phyloP scores from a whole-genome alignment of 35 echinoderm and acorn worm genomes.

The Patiria miniata region DNA sequence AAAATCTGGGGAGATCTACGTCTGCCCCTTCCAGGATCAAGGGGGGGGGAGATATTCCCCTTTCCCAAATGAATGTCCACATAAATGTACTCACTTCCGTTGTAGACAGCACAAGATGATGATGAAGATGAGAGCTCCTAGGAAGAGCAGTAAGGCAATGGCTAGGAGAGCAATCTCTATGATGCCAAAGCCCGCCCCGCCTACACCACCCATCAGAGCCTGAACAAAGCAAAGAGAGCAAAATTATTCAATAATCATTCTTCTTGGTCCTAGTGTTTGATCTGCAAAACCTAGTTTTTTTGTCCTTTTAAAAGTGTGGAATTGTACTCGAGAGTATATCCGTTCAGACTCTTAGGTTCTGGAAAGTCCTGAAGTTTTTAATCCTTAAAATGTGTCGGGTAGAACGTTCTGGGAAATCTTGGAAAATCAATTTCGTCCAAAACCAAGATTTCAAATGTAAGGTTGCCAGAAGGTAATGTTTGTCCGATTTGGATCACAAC shows the following conservation, averaged over 20 bases:
- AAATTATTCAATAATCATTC: background rate
- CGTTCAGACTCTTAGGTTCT: no score
- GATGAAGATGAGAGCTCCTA: constrained; percentile 81
- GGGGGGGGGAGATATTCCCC: background rate
- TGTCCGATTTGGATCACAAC: no score
- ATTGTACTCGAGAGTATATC: no score
- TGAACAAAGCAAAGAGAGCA: constrained; percentile 37
- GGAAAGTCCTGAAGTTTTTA: no score
- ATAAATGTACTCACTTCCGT: constrained; percentile 52
- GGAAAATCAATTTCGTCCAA: no score
- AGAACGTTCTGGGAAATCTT: no score
- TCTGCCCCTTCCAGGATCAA: background rate
- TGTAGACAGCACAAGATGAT: constrained; percentile 85
- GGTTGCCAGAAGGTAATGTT: no score
- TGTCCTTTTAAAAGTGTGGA: no score
- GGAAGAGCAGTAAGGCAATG: constrained; percentile 64
- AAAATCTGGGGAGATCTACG: background rate
- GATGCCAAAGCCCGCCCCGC: constrained; percentile 47
- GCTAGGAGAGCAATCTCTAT: constrained; percentile 77
- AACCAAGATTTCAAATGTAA: no score
- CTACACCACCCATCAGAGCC: constrained; percentile 59
- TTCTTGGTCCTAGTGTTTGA: no score
- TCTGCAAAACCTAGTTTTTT: no score
- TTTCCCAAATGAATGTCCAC: background rate
- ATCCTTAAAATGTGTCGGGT: no score